Percentiles rank a stretch among this genome's conserved stretches.
phyloP scores from a whole-genome alignment of 2,113 vertebrate species.

The Notechis scutatus region DNA sequence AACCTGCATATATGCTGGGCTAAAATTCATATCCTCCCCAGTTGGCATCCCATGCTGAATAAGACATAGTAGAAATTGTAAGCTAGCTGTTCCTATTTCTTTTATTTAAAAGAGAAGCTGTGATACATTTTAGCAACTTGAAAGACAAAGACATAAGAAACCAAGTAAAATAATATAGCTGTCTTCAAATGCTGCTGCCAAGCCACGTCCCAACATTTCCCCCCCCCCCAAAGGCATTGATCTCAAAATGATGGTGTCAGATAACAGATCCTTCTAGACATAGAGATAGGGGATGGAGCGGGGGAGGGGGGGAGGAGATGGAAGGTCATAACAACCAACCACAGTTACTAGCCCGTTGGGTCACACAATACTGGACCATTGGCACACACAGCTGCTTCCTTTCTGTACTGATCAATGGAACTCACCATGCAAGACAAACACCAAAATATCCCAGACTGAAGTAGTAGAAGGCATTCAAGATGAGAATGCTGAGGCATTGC shows the following conservation, averaged over 20 bases:
- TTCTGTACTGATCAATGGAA: background rate
- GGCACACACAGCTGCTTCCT: constrained; percentile 57
- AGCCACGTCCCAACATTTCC: constrained; percentile 31
- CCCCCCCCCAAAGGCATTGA: constrained; percentile 17
- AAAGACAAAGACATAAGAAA: constrained; percentile 24
- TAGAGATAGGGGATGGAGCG: constrained; percentile 14
- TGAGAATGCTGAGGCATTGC: constrained; percentile 30
- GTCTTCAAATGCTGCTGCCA: background rate
- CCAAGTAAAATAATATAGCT: background rate
- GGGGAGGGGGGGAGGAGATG: background rate
- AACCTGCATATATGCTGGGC: background rate
- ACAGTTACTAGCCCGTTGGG: background rate
- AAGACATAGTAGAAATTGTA: background rate
- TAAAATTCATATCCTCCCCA: background rate
- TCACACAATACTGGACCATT: constrained; percentile 23
- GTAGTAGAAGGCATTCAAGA: constrained; percentile 35
- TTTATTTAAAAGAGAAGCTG: background rate
- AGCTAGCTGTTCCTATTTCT: background rate
- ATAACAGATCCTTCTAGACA: constrained; percentile 44
- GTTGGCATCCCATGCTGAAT: background rate
- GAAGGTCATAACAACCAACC: background rate
- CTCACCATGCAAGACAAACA: background rate
- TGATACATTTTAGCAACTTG: background rate
- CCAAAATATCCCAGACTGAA: background rate
- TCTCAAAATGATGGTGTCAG: constrained; percentile 50